Percentiles rank a stretch among this genome's conserved stretches.
Evolutionary conservation across 2,797 vertebrate species (phyloP).

Genomic region (Gymnothorax reevesii): DNA sequence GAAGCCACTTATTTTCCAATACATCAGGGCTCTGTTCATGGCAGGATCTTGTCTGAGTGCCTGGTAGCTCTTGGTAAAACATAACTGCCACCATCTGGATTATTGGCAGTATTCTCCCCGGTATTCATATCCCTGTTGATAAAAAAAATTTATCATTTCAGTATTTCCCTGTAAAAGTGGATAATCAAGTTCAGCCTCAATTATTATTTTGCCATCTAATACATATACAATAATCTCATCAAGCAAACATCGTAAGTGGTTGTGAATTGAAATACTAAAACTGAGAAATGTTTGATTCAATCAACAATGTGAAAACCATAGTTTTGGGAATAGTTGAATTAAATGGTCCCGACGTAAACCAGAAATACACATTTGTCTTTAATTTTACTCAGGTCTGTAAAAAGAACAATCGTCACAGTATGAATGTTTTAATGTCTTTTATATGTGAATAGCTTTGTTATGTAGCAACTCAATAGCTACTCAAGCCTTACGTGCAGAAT

Average conservation of each 20-base stretch:
- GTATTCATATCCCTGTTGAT: constrained; percentile 13
- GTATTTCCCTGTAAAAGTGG: background rate
- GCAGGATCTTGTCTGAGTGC: background rate
- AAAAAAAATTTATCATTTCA: background rate
- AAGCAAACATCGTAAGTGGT: background rate
- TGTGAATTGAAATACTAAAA: background rate
- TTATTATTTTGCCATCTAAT: background rate
- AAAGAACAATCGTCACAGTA: too few relatives aligned
- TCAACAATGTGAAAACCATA: background rate
- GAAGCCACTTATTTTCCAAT: background rate
- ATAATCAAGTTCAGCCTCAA: background rate
- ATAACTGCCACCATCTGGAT: background rate
- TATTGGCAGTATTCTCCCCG: background rate
- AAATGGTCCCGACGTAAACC: too few relatives aligned
- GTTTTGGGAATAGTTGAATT: too few relatives aligned
- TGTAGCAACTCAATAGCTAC: too few relatives aligned
- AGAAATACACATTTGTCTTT: too few relatives aligned
- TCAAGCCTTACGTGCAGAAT: too few relatives aligned
- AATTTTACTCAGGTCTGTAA: too few relatives aligned
- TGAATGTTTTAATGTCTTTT: too few relatives aligned
- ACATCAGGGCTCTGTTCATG: background rate
- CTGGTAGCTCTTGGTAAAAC: background rate
- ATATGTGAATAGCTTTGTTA: too few relatives aligned
- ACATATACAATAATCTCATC: background rate
- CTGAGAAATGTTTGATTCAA: background rate